Evolutionary conservation across 2,888 invertebrate species (phyloP).

Genomic region (Trichogramma evanescens): DNA sequence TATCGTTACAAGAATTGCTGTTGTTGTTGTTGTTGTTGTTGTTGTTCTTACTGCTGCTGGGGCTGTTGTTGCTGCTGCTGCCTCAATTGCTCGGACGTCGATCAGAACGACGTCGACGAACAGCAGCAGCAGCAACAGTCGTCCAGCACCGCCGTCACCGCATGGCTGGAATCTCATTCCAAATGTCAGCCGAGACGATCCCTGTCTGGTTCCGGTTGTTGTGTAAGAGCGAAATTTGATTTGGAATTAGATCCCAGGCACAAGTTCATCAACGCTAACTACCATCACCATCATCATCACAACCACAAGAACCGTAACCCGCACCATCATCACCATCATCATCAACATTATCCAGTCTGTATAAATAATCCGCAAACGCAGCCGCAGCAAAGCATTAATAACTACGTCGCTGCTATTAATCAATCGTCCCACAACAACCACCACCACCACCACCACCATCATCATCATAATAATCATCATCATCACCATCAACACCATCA

Average conservation of each 20-base stretch:
- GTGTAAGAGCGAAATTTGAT: no score
- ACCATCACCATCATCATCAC: neutral
- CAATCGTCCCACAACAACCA: neutral
- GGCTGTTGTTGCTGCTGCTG: constrained; percentile 6
- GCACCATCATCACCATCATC: neutral
- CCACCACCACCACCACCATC: neutral
- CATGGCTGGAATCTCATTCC: no score
- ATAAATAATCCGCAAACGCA: no score
- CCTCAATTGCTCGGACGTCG: no score
- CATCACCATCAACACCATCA: neutral
- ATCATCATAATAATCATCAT: neutral
- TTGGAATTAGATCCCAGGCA: neutral
- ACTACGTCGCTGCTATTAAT: no score
- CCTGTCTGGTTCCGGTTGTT: no score
- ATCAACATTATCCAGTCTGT: no score
- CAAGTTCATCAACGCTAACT: neutral
- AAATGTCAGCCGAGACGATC: no score
- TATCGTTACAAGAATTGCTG: no score
- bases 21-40: no score
- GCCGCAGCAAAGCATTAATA: no score
- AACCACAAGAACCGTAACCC: neutral
- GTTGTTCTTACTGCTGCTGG: constrained; percentile 1
- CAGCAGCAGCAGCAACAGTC: neutral
- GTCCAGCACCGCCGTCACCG: no score
- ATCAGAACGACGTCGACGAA: neutral